These are phyloP conservation scores for Brachypodius melanocephalos DNA, from an alignment of 2,113 vertebrate species.

Conservation along the genomic window DNA sequence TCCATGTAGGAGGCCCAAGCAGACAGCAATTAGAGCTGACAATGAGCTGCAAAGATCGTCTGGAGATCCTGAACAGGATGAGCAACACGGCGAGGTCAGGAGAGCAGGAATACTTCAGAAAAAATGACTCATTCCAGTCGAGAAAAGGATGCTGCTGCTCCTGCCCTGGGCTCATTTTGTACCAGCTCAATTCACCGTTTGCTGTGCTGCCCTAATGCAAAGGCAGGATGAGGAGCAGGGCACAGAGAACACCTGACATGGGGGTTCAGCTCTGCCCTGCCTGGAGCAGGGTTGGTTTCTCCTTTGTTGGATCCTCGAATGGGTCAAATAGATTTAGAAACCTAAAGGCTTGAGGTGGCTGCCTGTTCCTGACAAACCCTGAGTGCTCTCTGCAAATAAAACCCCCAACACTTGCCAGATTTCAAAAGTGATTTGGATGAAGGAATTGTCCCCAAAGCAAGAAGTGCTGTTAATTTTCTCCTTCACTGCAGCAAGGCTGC, in stretches of 20 bases:
- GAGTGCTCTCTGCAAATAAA: neutral
- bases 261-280: neutral
- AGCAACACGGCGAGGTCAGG: neutral
- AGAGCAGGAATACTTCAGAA: neutral
- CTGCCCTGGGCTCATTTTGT: neutral
- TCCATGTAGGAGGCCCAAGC: neutral
- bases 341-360: neutral
- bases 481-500: neutral
- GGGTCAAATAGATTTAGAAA: neutral
- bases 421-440: neutral
- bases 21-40: slow-evolving; percentile 18
- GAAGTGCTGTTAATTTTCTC: neutral
- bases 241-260: neutral
- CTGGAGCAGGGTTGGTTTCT: neutral
- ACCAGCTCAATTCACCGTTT: neutral
- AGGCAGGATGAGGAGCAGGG: neutral
- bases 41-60: neutral
- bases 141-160: neutral
- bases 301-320: neutral
- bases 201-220: neutral
- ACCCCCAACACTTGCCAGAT: neutral
- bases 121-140: neutral
- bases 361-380: neutral
- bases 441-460: neutral
- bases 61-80: neutral